Percentiles rank a stretch among this genome's conserved stretches.
phyloP scores from a whole-genome alignment of 2,888 invertebrate genomes.

The Teinopalpus imperialis region DNA sequence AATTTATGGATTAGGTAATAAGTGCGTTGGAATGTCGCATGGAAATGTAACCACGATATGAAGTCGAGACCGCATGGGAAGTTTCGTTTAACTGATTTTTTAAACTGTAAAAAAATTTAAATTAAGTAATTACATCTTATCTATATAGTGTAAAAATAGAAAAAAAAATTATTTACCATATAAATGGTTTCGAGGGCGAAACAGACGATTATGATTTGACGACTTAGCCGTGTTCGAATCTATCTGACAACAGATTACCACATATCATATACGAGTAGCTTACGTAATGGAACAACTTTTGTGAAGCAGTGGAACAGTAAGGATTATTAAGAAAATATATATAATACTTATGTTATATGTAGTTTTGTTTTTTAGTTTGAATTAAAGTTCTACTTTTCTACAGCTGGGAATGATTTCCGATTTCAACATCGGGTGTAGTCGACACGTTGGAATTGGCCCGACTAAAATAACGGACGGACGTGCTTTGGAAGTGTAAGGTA shows the following conservation, averaged over 20 bases:
- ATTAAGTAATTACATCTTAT: too few species aligned
- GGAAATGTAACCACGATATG: slow-evolving; percentile 11
- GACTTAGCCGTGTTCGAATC: too few species aligned
- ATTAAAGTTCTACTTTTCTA: slow-evolving; percentile 39
- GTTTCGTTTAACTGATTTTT: background rate
- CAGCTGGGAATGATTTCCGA: slow-evolving; percentile 49
- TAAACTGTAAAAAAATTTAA: too few species aligned
- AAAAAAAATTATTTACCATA: slow-evolving; percentile 18
- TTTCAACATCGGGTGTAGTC: slow-evolving; percentile 49
- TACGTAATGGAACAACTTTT: too few species aligned
- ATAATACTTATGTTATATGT: too few species aligned
- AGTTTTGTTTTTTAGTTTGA: slow-evolving; percentile 22
- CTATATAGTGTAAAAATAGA: too few species aligned
- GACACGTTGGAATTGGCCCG: slow-evolving; percentile 62
- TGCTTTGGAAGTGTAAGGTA: slow-evolving; percentile 67
- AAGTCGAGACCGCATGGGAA: background rate
- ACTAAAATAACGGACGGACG: slow-evolving; percentile 70
- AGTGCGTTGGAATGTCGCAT: slow-evolving; percentile 14
- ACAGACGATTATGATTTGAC: too few species aligned
- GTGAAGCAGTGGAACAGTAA: too few species aligned
- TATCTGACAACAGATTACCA: too few species aligned
- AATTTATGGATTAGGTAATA: slow-evolving; percentile 20
- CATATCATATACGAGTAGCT: too few species aligned
- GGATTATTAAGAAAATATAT: too few species aligned
- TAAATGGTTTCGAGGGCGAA: slow-evolving; percentile 18